phyloP scores from a whole-genome alignment of 2,888 invertebrate species.

The Monoplex corrugatus region DNA sequence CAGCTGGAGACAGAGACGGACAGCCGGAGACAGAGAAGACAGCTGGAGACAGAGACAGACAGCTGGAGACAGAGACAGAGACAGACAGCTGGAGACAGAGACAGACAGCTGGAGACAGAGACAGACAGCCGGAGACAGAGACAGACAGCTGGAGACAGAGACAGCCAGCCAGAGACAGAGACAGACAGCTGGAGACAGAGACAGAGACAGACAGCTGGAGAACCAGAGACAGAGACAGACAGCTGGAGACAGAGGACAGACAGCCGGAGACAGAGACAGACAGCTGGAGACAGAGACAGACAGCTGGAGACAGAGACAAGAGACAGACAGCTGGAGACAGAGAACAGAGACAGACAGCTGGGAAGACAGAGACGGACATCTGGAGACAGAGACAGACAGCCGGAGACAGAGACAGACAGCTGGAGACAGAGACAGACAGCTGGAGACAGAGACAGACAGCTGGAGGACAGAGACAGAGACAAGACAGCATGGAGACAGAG shows the following conservation, averaged over 20 bases:
- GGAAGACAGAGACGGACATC: too few species aligned
- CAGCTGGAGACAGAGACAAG: neutral
- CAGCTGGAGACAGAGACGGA: neutral
- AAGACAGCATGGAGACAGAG: too few species aligned
- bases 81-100: neutral
- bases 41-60: neutral
- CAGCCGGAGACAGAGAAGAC: neutral
- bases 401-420: too few species aligned
- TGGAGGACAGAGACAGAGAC: too few species aligned
- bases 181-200: neutral
- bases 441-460: too few species aligned
- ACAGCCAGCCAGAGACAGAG: neutral
- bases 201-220: neutral
- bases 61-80: neutral
- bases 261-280: neutral
- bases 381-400: too few species aligned
- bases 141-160: neutral
- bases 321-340: neutral
- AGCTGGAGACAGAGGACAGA: neutral
- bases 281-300: neutral
- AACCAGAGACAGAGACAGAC: neutral
- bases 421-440: too few species aligned
- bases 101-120: neutral
- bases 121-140: neutral
- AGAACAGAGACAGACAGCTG: neutral